phyloP scores from a whole-genome alignment of 2,888 invertebrate species.

The Nephrotoma guestfalica region DNA sequence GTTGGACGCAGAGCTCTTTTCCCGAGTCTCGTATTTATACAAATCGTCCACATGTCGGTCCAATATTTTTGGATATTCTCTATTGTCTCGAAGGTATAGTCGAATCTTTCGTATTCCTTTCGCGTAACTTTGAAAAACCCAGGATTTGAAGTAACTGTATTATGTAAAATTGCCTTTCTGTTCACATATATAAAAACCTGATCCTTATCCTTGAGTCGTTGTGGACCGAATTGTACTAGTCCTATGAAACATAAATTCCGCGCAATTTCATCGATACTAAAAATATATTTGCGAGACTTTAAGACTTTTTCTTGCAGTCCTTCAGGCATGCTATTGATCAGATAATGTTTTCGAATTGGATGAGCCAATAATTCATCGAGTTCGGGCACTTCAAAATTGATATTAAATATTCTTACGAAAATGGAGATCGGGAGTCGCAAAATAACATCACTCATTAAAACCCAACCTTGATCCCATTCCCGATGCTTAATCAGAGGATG shows the following conservation, averaged over 20 bases:
- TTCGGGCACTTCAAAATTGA: constrained; percentile 40
- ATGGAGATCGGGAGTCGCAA: constrained; percentile 53
- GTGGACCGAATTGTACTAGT: constrained; percentile 50
- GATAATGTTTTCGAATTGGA: constrained; percentile 47
- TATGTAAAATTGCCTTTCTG: constrained; percentile 40
- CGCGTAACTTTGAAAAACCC: constrained; percentile 46
- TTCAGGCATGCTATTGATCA: constrained; percentile 44
- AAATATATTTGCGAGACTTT: constrained; percentile 42
- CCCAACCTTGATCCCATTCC: constrained; percentile 50
- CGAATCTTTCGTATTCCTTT: constrained; percentile 39
- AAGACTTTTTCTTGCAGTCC: constrained; percentile 37
- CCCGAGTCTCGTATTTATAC: constrained; percentile 47
- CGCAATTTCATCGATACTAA: constrained; percentile 39
- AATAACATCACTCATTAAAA: constrained; percentile 50
- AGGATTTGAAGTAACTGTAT: constrained; percentile 47
- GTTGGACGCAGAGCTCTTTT: constrained; percentile 11
- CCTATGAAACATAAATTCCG: constrained; percentile 49
- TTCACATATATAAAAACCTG: constrained; percentile 59
- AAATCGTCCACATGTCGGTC: constrained; percentile 51
- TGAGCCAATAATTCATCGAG: constrained; percentile 44
- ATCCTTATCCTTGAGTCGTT: constrained; percentile 48
- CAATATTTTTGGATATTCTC: constrained; percentile 48
- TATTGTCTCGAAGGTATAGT: constrained; percentile 38
- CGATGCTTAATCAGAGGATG: constrained; percentile 45
- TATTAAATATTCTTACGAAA: constrained; percentile 49